Conservation (phyloP, 2,113 vertebrate genomes). For the Callospermophilus lateralis region DNA sequence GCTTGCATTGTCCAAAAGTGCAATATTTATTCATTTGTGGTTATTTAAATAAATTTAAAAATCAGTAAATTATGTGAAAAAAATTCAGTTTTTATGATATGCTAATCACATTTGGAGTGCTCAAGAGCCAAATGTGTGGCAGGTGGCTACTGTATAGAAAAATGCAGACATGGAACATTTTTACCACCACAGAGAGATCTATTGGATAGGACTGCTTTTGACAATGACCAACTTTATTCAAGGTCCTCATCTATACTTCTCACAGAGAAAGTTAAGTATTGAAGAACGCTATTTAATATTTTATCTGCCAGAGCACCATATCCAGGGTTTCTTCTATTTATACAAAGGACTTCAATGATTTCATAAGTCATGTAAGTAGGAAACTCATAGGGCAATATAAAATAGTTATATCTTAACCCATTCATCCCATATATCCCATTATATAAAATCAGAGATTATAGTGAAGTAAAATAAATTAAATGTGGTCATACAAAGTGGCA, state of each 20-base stretch:
- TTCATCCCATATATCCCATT: no score
- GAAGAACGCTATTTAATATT: not conserved
- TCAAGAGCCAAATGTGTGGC: not conserved
- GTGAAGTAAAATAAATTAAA: constrained; percentile 42
- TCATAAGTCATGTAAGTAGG: not conserved
- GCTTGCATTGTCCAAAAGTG: not conserved
- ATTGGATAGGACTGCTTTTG: not conserved
- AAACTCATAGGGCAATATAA: not conserved
- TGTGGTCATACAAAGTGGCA: not conserved
- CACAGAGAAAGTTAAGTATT: not conserved
- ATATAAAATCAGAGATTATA: constrained; percentile 25
- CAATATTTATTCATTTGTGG: not conserved
- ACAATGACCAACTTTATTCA: not conserved
- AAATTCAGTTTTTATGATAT: not conserved
- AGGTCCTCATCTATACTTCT: not conserved
- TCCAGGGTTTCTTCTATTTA: not conserved
- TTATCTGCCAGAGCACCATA: not conserved
- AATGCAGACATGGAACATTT: not conserved
- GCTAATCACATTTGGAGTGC: not conserved
- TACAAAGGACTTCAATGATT: not conserved
- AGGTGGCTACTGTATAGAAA: not conserved
- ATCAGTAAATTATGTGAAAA: not conserved
- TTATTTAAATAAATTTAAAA: constrained; percentile 39
- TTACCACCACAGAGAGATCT: not conserved
- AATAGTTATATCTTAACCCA: not conserved